Percentiles rank a stretch among this genome's conserved stretches.
Evolutionary conservation across 2,888 invertebrate species (phyloP).

Genomic region (Drosophila macrospina): DNA sequence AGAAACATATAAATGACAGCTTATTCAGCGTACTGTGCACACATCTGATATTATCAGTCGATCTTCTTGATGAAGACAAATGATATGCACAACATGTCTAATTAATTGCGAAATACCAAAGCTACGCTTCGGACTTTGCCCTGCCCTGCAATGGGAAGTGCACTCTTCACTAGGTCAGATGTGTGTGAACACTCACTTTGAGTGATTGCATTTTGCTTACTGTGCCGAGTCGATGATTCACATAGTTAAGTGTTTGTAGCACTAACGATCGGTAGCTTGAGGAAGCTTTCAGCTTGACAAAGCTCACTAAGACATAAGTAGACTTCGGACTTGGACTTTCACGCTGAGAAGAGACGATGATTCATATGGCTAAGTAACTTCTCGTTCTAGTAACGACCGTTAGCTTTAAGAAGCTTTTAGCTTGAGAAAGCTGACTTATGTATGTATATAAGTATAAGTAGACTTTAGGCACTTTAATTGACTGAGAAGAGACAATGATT

Average conservation of each 20-base stretch:
- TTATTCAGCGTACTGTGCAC: not conserved
- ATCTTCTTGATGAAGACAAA: slow-evolving; percentile 72
- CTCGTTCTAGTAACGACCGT: no score
- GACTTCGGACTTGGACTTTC: no score
- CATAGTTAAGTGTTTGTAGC: not conserved
- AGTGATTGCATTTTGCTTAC: slow-evolving; percentile 38
- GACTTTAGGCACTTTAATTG: no score
- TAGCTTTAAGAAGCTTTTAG: no score
- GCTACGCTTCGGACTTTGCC: slow-evolving; percentile 63
- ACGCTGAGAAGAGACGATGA: no score
- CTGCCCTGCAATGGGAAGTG: slow-evolving; percentile 42
- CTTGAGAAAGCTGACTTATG: no score
- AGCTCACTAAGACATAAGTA: not conserved
- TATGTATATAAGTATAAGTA: no score
- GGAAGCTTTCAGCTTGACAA: not conserved
- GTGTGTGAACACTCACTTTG: slow-evolving; percentile 20
- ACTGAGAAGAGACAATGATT: no score
- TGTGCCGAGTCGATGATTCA: slow-evolving; percentile 21
- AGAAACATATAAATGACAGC: slow-evolving; percentile 36
- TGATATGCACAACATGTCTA: slow-evolving; percentile 65
- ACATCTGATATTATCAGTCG: slow-evolving; percentile 67
- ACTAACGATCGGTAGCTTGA: not conserved
- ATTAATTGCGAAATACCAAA: slow-evolving; percentile 66
- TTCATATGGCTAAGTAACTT: no score
- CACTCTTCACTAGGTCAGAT: slow-evolving; percentile 64